Evolutionary conservation across 30 jellyfish, hydroid and myxozoan genomes (phyloP).

Genomic region (Aurelia sp.): DNA sequence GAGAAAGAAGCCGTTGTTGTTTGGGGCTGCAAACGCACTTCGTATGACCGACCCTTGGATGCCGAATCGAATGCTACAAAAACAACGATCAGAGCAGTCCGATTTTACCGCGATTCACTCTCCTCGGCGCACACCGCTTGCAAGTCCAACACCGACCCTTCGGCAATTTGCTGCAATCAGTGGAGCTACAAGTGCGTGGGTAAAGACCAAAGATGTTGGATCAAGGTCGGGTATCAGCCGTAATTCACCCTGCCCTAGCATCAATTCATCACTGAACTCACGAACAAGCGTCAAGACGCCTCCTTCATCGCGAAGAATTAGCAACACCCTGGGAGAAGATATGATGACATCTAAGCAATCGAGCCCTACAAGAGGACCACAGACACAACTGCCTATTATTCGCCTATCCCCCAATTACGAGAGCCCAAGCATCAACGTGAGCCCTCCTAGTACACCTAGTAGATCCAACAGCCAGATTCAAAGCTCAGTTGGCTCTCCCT

Average conservation of each 20-base stretch:
- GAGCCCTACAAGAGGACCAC: conserved; percentile 54
- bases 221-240: conserved; percentile 32
- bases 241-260: conserved; percentile 70
- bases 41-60: conserved; percentile 83
- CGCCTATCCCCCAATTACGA: conserved; percentile 62
- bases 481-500: conserved; percentile 78
- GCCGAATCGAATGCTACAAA: conserved; percentile 58
- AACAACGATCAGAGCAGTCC: conserved; percentile 67
- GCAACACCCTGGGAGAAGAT: conserved; percentile 36
- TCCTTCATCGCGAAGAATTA: conserved; percentile 36
- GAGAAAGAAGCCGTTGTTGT: conserved; percentile 65
- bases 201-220: conserved; percentile 28
- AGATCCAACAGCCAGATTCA: conserved; percentile 60
- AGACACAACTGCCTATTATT: conserved; percentile 67
- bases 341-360: conserved; percentile 37
- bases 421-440: conserved; percentile 83
- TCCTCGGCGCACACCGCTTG: conserved; percentile 76
- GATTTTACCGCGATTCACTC: conserved; percentile 57
- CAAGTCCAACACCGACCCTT: conserved; percentile 73
- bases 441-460: conserved; percentile 93
- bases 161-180: conserved; percentile 47
- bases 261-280: conserved; percentile 60
- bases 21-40: conserved; percentile 81
- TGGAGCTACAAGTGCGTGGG: conserved; percentile 38
- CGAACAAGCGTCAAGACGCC: conserved; percentile 68